These are phyloP conservation scores for Petrocephalus zakoni DNA, from an alignment of 2,113 vertebrate species.

Conservation along the genomic window DNA sequence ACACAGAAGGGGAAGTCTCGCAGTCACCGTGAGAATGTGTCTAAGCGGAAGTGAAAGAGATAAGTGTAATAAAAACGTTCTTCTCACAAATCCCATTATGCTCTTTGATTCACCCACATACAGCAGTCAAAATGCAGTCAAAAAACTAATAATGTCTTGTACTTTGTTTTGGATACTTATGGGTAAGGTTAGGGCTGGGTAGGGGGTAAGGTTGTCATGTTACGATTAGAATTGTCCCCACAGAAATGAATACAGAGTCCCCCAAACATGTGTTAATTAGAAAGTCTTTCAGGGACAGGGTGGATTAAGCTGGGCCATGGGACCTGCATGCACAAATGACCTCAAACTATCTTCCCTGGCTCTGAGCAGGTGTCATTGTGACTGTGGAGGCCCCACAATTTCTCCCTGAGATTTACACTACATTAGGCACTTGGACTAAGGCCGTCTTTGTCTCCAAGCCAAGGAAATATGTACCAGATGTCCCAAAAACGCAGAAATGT, in stretches of 20 bases:
- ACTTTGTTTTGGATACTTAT: too few species aligned
- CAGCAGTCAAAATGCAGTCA: neutral
- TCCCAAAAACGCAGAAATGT: neutral
- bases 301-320: neutral
- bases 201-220: too few species aligned
- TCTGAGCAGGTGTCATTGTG: neutral
- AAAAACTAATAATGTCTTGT: too few species aligned
- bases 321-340: neutral
- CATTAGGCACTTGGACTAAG: neutral
- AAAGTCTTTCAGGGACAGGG: neutral
- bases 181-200: too few species aligned
- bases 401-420: neutral
- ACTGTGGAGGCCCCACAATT: neutral
- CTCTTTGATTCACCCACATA: neutral
- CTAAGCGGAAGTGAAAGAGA: too few species aligned
- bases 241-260: too few species aligned
- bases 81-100: neutral
- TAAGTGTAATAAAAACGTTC: too few species aligned
- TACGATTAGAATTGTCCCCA: too few species aligned
- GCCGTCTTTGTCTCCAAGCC: neutral
- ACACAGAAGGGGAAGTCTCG: neutral
- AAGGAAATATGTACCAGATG: neutral
- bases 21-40: neutral
- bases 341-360: neutral
- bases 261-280: neutral